Evolutionary conservation across 2,888 invertebrate species (phyloP).

Genomic region (Meghimatium bilineatum): DNA sequence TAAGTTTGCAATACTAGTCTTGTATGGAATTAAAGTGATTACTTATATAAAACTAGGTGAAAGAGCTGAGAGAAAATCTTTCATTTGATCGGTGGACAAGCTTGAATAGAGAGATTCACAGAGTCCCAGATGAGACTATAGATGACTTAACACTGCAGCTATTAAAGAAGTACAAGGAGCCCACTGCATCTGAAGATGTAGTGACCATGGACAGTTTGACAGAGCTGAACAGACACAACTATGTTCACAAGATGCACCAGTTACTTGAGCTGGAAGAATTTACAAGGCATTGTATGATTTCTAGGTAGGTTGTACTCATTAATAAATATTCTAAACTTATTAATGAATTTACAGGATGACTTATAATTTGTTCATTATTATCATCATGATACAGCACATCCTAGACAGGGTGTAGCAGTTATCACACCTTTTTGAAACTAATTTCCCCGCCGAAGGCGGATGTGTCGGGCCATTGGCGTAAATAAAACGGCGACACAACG

Average conservation of each 20-base stretch:
- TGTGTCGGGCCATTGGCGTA: too few species aligned
- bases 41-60: conserved; percentile 51
- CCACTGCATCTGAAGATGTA: conserved; percentile 63
- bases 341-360: too few species aligned
- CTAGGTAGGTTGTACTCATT: conserved; percentile 59
- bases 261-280: conserved; percentile 73
- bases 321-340: too few species aligned
- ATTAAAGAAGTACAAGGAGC: conserved; percentile 64
- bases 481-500: too few species aligned
- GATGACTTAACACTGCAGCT: conserved; percentile 44
- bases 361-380: too few species aligned
- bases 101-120: conserved; percentile 67
- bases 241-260: conserved; percentile 74
- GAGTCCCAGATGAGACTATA: conserved; percentile 54
- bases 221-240: conserved; percentile 73
- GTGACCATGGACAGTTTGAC: conserved; percentile 69
- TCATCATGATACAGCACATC: too few species aligned
- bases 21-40: neutral
- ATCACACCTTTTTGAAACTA: too few species aligned
- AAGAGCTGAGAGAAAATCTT: conserved; percentile 64
- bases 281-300: conserved; percentile 69
- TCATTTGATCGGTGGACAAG: conserved; percentile 73
- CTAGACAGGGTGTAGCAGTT: too few species aligned
- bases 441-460: too few species aligned
- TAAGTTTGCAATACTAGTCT: neutral